Base-by-base conservation (phyloP, 2,888 invertebrate genomes). In the Blomia tropicalis region DNA sequence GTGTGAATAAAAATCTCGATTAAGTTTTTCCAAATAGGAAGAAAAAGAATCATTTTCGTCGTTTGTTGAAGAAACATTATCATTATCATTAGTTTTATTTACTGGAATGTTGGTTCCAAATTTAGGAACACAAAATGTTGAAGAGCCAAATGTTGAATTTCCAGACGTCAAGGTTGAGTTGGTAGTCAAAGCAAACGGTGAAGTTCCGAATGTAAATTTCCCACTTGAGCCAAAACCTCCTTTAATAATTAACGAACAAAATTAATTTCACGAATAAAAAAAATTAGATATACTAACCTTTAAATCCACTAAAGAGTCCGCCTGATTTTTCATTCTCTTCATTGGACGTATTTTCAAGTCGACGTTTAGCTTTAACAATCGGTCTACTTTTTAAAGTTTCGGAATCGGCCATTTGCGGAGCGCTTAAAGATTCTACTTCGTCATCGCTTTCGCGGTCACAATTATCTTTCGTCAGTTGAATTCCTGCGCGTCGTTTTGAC, bases 361-460 rank as follows among this genome's bases (percentile, higher is more conserved):
- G 7, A 58, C 62, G 27, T 43, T 41, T 56, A 22, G 58, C 62
- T 44, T 27, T 58, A 25, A 41, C 36, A 7, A 56, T 58, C 4
- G 17, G 1, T 5, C 62, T 32, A n/a, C 4, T 58, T 31, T 58
- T 62, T n/a, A 62, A 41, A 1, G 56, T 43, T 22, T 62, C 62
- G 4, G 19, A 17, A 19, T 23, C 14, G 43, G 62, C 62, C 25
- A 56, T 22, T 36, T 56, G 25, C 1, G 63, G 66, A 54, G 64
- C 63, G 54, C 60, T 63, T 23, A 62, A 61, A 25, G 59, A 47
- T 19, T 53, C 60, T 43, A 63, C 66, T n/a, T 62, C 53, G 19
- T 63, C 43, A 53, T 66, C 66, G 22, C 64, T 64, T 44, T 66
- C 67, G 47, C 65, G 64, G 44, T 63, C 63, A 43, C 51, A 59